Evolutionary conservation across 1,140 invertebrate genomes (phyloP).

Genomic region (Diploscapter pachys): DNA sequence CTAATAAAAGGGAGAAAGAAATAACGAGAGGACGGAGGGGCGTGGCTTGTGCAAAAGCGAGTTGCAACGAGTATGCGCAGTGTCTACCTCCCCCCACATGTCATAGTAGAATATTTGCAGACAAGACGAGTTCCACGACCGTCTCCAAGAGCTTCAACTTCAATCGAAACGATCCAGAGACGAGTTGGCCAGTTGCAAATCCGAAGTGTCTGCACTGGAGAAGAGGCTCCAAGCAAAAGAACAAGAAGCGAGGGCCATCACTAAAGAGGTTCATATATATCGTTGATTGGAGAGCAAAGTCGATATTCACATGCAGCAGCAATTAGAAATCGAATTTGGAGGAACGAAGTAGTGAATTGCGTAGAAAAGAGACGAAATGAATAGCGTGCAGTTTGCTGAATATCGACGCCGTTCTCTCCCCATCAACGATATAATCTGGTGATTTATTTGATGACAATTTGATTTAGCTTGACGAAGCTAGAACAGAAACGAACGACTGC

Average conservation of each 20-base stretch:
- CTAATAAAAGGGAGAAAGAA: no score
- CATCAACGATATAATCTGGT: conserved; percentile 7
- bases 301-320: no score
- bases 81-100: neutral
- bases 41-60: no score
- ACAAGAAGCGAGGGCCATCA: conserved; percentile 46
- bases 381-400: no score
- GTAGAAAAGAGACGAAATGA: no score
- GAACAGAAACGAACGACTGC: conserved; percentile 47
- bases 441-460: conserved; percentile 20
- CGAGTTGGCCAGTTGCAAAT: conserved; percentile 48
- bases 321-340: no score
- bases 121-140: conserved; percentile 58
- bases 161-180: conserved; percentile 51
- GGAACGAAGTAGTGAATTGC: no score
- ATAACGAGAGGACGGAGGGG: no score
- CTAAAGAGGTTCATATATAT: conserved; percentile 45
- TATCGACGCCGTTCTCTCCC: neutral
- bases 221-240: conserved; percentile 52
- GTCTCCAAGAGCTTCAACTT: conserved; percentile 52
- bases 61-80: no score
- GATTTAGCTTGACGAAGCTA: conserved; percentile 42
- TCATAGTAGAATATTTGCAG: conserved; percentile 31
- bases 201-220: conserved; percentile 47
- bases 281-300: neutral